phyloP scores from a whole-genome alignment of 2,888 invertebrate species.

The Celastrina argiolus region DNA sequence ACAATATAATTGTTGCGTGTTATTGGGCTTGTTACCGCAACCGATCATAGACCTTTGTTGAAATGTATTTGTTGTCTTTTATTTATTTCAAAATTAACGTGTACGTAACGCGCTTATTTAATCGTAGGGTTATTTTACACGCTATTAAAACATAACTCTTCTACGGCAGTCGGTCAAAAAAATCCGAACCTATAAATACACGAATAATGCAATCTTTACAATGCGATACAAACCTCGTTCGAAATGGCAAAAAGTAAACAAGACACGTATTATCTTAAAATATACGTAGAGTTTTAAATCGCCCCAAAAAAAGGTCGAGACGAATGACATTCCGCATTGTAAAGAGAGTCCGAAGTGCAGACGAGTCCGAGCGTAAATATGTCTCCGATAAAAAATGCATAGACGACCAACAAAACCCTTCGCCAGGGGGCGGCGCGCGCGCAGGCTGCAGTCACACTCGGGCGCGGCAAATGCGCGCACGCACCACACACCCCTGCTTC shows the following conservation, averaged over 20 bases:
- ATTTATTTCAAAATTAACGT: not conserved
- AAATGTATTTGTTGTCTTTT: not conserved
- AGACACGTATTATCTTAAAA: slow-evolving; percentile 11
- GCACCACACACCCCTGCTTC: slow-evolving; percentile 53
- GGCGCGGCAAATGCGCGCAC: slow-evolving; percentile 72
- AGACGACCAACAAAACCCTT: slow-evolving; percentile 73
- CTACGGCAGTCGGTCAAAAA: not conserved
- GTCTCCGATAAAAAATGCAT: slow-evolving; percentile 69
- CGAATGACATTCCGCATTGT: slow-evolving; percentile 63
- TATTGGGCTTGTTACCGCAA: not conserved
- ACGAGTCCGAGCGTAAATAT: slow-evolving; percentile 69
- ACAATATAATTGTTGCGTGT: slow-evolving; percentile 18
- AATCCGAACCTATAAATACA: not conserved
- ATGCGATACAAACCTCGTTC: not conserved
- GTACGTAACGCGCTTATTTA: not conserved
- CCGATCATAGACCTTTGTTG: not conserved
- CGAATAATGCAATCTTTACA: not conserved
- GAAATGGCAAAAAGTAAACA: slow-evolving; percentile 7
- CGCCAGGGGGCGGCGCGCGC: slow-evolving; percentile 61
- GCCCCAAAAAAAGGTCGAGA: slow-evolving; percentile 28
- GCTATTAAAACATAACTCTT: not conserved
- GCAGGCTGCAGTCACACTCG: slow-evolving; percentile 61
- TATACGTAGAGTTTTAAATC: slow-evolving; percentile 23
- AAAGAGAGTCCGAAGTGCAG: slow-evolving; percentile 64
- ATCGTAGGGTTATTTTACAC: not conserved